Evolutionary conservation across 1,140 invertebrate species (phyloP).

Genomic region (Daktulosphaira vitifoliae): DNA sequence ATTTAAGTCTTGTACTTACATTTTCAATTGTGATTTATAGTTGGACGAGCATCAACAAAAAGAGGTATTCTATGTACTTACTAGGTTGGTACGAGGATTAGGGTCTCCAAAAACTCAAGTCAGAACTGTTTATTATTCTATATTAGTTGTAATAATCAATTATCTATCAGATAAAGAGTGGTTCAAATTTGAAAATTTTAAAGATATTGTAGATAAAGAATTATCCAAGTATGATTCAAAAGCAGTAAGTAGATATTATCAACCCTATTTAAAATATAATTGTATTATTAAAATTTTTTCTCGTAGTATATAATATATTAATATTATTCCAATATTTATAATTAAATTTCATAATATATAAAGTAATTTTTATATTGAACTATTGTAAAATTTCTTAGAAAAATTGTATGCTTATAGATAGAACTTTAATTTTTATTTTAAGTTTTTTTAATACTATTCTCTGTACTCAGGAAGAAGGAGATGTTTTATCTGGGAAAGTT

Average conservation of each 20-base stretch:
- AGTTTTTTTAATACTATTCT: too few species aligned
- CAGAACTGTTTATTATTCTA: slow-evolving; percentile 16
- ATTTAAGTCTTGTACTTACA: too few species aligned
- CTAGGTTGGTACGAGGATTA: slow-evolving; percentile 30
- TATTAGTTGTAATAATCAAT: slow-evolving; percentile 12
- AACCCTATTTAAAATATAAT: background rate
- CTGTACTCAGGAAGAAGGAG: slow-evolving; percentile 31
- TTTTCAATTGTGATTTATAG: too few species aligned
- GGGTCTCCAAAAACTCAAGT: slow-evolving; percentile 24
- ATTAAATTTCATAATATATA: too few species aligned
- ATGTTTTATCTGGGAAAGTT: slow-evolving; percentile 23
- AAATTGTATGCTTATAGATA: too few species aligned
- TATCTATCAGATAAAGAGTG: slow-evolving; percentile 8
- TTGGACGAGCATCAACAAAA: slow-evolving; percentile 13
- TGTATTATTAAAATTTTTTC: too few species aligned
- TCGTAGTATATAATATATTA: too few species aligned
- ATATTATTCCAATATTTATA: too few species aligned
- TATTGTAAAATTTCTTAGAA: too few species aligned
- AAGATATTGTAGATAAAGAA: slow-evolving; percentile 30
- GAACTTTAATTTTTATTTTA: too few species aligned
- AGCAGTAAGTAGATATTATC: slow-evolving; percentile 4
- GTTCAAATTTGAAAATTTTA: slow-evolving; percentile 13
- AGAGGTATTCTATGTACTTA: slow-evolving; percentile 28
- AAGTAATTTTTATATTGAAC: too few species aligned
- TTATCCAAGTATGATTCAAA: slow-evolving; percentile 33